Evolutionary conservation across 2,797 vertebrate species (phyloP).

Genomic region (Rhynchotus rufescens): DNA sequence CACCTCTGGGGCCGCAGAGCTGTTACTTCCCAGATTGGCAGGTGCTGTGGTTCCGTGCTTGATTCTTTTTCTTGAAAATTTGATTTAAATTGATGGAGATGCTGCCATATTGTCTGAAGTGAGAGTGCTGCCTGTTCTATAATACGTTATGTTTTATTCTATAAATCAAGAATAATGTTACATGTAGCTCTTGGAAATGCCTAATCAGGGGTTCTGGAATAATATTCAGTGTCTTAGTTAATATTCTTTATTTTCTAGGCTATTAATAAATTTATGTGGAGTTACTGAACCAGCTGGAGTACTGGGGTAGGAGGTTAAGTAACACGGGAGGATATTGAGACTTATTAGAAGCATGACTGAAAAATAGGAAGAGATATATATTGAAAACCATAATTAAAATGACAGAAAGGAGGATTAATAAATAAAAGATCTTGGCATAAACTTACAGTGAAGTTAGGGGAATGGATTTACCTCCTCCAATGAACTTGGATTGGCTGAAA

Average conservation of each 20-base stretch:
- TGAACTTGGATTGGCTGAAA: slow-evolving; percentile 1
- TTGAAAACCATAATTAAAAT: neutral
- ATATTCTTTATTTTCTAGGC: too few relatives aligned
- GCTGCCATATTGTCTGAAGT: neutral
- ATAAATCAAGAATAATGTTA: neutral
- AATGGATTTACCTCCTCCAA: neutral
- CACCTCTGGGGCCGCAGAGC: neutral
- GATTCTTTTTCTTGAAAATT: slow-evolving; percentile 23
- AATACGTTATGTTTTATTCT: neutral
- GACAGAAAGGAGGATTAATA: slow-evolving; percentile 20
- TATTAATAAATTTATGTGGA: too few relatives aligned
- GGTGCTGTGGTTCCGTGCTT: neutral
- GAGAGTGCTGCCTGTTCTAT: neutral
- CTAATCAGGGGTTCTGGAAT: neutral
- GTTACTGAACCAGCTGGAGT: neutral
- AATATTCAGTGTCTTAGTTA: slow-evolving; percentile 9
- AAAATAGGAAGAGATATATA: neutral
- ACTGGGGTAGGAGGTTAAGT: neutral
- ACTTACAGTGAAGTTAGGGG: neutral
- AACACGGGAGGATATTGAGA: neutral
- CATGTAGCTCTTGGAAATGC: neutral
- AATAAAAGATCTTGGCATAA: neutral
- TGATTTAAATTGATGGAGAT: slow-evolving; percentile 20
- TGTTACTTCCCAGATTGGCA: neutral
- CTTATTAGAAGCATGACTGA: neutral